Evolutionary conservation across 35 echinoderm and acorn worm genomes (phyloP).

Genomic region (Apostichopus japonicus): DNA sequence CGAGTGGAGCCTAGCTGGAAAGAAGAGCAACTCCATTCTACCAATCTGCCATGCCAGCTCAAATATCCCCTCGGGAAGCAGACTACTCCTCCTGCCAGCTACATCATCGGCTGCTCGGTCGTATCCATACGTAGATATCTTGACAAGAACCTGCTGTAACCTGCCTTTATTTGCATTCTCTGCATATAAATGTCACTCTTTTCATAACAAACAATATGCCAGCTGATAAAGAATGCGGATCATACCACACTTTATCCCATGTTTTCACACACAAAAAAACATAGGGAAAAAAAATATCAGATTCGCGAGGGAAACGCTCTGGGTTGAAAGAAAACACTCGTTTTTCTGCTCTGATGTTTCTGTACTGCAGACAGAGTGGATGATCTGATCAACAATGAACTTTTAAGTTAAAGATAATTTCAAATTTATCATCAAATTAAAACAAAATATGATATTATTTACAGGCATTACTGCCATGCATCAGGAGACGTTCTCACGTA

Average conservation of each 20-base stretch:
- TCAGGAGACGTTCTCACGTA: no score
- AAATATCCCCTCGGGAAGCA: conserved; percentile 19
- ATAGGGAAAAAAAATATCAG: background rate
- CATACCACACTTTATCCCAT: background rate
- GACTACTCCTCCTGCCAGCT: background rate
- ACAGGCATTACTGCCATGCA: no score
- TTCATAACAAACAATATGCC: conserved; percentile 4
- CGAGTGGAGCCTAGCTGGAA: conserved; percentile 10
- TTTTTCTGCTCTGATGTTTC: no score
- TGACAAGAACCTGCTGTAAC: conserved; percentile 44
- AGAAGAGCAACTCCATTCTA: background rate
- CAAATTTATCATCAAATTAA: no score
- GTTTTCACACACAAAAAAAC: background rate
- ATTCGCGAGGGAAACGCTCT: no score
- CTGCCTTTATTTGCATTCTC: conserved; percentile 19
- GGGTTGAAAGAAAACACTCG: no score
- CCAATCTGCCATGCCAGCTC: conserved; percentile 12
- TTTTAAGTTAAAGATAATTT: no score
- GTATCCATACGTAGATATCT: no score
- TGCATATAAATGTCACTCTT: conserved; percentile 42
- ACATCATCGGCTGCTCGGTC: background rate
- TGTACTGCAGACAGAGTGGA: no score
- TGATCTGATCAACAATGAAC: no score
- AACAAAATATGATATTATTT: no score
- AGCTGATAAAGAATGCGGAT: background rate